Evolutionary conservation across 2,888 invertebrate genomes (phyloP).

Genomic region (Andrena praecox): DNA sequence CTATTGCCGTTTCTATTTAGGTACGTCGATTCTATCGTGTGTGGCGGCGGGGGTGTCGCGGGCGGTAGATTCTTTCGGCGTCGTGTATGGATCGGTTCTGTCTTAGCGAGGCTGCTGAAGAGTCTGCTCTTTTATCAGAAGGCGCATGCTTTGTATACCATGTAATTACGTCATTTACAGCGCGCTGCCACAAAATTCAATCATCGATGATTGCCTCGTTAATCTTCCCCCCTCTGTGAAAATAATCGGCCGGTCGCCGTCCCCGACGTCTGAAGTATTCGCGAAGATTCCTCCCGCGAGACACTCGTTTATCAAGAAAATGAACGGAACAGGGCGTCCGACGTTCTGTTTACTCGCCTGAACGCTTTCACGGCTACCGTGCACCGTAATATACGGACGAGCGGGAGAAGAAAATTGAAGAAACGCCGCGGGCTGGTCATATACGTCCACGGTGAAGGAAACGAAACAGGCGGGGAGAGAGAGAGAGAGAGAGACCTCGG

Average conservation of each 20-base stretch:
- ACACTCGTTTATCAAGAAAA: slow-evolving; percentile 41
- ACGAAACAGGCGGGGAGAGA: neutral
- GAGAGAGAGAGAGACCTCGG: too few relatives aligned
- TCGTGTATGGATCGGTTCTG: too few relatives aligned
- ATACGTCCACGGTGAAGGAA: neutral
- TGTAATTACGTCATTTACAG: slow-evolving; percentile 1
- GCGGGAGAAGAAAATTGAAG: slow-evolving; percentile 58
- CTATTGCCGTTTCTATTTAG: neutral
- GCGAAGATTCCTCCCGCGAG: slow-evolving; percentile 21
- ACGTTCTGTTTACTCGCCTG: slow-evolving; percentile 50
- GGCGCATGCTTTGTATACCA: too few relatives aligned
- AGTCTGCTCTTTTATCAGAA: too few relatives aligned
- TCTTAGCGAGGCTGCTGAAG: too few relatives aligned
- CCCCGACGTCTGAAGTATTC: slow-evolving; percentile 22
- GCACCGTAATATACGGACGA: slow-evolving; percentile 48
- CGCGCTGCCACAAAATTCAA: slow-evolving; percentile 1
- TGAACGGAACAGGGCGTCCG: slow-evolving; percentile 29
- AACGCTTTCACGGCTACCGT: slow-evolving; percentile 49
- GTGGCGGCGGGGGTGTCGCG: neutral
- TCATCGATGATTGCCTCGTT: slow-evolving; percentile 36
- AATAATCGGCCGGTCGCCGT: slow-evolving; percentile 9
- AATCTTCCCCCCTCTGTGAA: slow-evolving; percentile 25
- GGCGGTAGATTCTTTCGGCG: neutral
- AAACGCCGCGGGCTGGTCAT: slow-evolving; percentile 50
- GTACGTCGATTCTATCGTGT: too few relatives aligned